Evolutionary conservation across 37 sponge, comb jelly and placozoan species (phyloP).

Genomic region (Chondrosia reniformis): DNA sequence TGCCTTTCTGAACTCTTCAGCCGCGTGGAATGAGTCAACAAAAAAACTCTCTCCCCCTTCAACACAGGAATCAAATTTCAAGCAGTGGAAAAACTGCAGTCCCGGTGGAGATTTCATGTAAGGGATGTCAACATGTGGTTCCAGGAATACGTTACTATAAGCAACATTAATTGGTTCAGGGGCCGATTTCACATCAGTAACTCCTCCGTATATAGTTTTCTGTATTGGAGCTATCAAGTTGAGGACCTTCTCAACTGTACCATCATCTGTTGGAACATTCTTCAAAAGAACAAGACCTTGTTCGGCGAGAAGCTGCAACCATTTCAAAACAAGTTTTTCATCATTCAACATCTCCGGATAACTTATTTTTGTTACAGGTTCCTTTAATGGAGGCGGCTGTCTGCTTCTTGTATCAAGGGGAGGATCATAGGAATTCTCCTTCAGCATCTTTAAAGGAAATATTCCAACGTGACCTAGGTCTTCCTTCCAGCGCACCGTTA

Average conservation of each 20-base stretch:
- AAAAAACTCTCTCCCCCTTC: conserved; percentile 57
- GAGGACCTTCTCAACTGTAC: not conserved
- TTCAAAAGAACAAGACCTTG: conserved; percentile 2
- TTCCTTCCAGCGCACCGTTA: not conserved
- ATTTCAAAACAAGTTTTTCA: not conserved
- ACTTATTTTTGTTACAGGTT: not conserved
- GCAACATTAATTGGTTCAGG: conserved; percentile 54
- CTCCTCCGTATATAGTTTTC: conserved; percentile 4
- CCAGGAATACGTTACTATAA: conserved; percentile 24
- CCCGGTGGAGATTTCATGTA: conserved; percentile 81
- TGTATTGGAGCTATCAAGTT: not conserved
- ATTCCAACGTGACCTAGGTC: not conserved
- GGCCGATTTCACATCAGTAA: conserved; percentile 32
- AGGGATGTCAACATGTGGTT: conserved; percentile 46
- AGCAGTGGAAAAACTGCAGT: conserved; percentile 59
- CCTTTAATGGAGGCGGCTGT: not conserved
- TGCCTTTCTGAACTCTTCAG: conserved; percentile 41
- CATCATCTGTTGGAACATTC: not conserved
- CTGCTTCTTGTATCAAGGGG: not conserved
- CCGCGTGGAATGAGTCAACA: conserved; percentile 50
- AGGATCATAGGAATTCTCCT: not conserved
- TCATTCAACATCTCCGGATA: not conserved
- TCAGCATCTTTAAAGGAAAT: not conserved
- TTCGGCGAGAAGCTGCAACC: conserved; percentile 6
- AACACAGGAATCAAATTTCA: conserved; percentile 66